Percentiles rank a stretch among this genome's conserved stretches.
Conservation (phyloP, 2,797 vertebrate species). For the Typhlichthys eigenmanni region DNA sequence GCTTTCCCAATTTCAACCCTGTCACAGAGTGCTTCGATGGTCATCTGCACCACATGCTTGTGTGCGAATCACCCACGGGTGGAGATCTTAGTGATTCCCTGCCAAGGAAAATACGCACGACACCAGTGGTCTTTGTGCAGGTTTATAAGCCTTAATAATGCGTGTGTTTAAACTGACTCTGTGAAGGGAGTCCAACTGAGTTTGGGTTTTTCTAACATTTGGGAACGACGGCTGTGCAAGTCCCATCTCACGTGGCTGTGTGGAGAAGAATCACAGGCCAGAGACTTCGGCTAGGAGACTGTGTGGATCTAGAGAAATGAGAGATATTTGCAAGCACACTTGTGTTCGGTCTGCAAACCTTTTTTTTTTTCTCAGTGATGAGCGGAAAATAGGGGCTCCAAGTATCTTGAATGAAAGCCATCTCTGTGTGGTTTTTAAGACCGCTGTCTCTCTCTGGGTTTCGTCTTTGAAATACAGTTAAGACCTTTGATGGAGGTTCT, state of each 20-base stretch:
- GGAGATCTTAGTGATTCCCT: slow-evolving; percentile 78
- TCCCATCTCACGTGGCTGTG: slow-evolving; percentile 61
- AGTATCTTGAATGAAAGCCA: slow-evolving; percentile 79
- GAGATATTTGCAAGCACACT: slow-evolving; percentile 73
- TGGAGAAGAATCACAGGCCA: slow-evolving; percentile 66
- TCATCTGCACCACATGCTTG: slow-evolving; percentile 74
- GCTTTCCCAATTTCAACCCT: slow-evolving; percentile 43
- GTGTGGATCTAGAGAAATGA: slow-evolving; percentile 65
- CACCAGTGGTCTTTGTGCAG: slow-evolving; percentile 85
- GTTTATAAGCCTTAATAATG: slow-evolving; percentile 83
- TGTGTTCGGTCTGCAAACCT: slow-evolving; percentile 74
- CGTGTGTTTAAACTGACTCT: slow-evolving; percentile 83
- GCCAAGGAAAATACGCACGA: slow-evolving; percentile 89
- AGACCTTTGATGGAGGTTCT: slow-evolving; percentile 81
- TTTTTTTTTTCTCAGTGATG: slow-evolving; percentile 76
- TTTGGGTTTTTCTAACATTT: slow-evolving; percentile 59
- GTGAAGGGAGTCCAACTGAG: slow-evolving; percentile 60
- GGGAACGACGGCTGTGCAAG: slow-evolving; percentile 33
- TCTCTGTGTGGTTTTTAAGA: slow-evolving; percentile 80
- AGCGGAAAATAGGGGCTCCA: slow-evolving; percentile 80
- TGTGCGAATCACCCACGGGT: slow-evolving; percentile 82
- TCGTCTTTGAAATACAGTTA: slow-evolving; percentile 82
- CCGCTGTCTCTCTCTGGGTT: slow-evolving; percentile 77
- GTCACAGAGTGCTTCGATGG: slow-evolving; percentile 54
- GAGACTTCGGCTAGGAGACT: slow-evolving; percentile 60